Base-by-base conservation (phyloP, 2,113 vertebrate genomes). In the Toxostoma redivivum region DNA sequence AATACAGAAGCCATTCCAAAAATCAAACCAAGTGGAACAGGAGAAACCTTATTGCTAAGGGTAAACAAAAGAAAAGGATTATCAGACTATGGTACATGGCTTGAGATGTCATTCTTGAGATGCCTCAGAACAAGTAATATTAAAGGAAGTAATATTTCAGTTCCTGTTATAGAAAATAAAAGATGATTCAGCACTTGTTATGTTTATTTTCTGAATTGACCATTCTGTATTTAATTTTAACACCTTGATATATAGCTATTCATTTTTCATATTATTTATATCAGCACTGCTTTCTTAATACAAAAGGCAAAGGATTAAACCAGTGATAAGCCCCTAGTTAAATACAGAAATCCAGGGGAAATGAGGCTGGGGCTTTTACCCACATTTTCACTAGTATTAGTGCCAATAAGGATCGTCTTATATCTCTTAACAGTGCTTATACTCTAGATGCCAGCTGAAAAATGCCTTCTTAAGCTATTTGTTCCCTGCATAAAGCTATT, bases 291-390 rank as follows among this genome's bases (percentile, higher is more conserved):
- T 69, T 79, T 67, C 35, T 58, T 58, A 53, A 48, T 19, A 82
- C 8, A 12, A 86, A 62, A 64, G 7, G 5, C 3, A 38, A 30
- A 62, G 13, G 7, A 79, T 71, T 58, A 71, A 77, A 51, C 1
- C 4, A 78, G 15, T 37, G 1, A n/a, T 37, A 61, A 78, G 3
- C 1, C 2, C 14, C 3, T 15, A 30, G 5, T 8, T 42, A 89
- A 83, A 58, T 8, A 69, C 18, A 51, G 50, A 90, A 84, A 64
- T 35, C 11, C n/a, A 27, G 6, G n/a, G 15, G 3, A 51, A 62
- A 50, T 35, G 0, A 2, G 33, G 8, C 21, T 71, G 16, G 10
- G 8, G 1, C 12, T 77, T 54, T 24, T 33, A 23, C 31, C 3
- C 4, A 67, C 13, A 23, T 25, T 65, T 30, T 70, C 51, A 35